A percentile compares a stretch with the other conserved stretches of the same genome.
phyloP scores from a whole-genome alignment of 2,888 invertebrate genomes.

The Nowickia ferox region DNA sequence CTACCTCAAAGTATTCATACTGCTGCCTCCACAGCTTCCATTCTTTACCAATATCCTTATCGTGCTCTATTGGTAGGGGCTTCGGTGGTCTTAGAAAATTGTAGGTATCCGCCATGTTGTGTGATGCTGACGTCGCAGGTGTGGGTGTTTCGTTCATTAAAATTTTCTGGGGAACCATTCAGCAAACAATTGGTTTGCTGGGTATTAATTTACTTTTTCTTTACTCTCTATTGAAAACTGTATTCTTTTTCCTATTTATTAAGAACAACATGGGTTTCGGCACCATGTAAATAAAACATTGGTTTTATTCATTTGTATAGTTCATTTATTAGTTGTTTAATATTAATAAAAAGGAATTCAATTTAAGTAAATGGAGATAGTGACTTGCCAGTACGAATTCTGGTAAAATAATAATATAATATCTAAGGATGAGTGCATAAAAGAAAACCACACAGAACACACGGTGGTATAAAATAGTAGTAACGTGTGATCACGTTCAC shows the following conservation, averaged over 20 bases:
- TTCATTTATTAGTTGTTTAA: too few species aligned
- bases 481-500: too few species aligned
- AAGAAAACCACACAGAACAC: too few species aligned
- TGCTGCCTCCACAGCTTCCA: neutral
- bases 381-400: too few species aligned
- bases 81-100: conserved; percentile 24
- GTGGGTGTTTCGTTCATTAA: too few species aligned
- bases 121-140: too few species aligned
- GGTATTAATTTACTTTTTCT: neutral
- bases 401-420: too few species aligned
- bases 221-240: neutral
- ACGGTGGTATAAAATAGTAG: too few species aligned
- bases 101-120: neutral
- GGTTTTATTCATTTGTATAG: too few species aligned
- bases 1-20: conserved; percentile 26
- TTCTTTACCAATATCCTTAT: conserved; percentile 18
- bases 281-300: conserved; percentile 25
- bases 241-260: neutral
- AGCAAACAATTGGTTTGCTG: neutral
- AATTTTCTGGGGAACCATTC: neutral
- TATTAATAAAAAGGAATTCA: too few species aligned
- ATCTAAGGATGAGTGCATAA: too few species aligned
- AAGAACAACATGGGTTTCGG: neutral
- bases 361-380: too few species aligned
- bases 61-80: neutral